Conservation (phyloP, 2,888 invertebrate species). For the Chloromyia formosa region DNA sequence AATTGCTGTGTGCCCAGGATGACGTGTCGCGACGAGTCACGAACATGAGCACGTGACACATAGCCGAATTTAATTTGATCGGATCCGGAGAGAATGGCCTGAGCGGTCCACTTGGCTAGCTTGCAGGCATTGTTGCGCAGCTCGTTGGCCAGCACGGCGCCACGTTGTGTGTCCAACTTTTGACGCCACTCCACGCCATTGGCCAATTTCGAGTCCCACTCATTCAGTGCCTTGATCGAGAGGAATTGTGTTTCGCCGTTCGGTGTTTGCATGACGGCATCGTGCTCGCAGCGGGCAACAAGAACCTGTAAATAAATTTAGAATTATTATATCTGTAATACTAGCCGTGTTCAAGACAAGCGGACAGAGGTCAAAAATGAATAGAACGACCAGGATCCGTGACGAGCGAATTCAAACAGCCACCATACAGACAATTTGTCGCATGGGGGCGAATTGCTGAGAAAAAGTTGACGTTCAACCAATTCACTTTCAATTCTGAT, state of each 20-base stretch:
- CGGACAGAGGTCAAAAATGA: too few relatives aligned
- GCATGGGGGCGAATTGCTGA: too few relatives aligned
- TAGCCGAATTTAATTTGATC: slow-evolving; percentile 99
- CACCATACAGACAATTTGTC: too few relatives aligned
- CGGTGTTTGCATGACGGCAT: slow-evolving; percentile 89
- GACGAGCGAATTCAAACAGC: too few relatives aligned
- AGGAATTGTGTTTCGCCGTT: slow-evolving; percentile 91
- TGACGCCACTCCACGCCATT: slow-evolving; percentile 99
- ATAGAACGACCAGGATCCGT: too few relatives aligned
- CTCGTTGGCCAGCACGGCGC: slow-evolving; percentile 98
- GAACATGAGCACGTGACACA: slow-evolving; percentile 93
- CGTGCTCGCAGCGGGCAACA: slow-evolving; percentile 95
- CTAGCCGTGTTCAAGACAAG: too few relatives aligned
- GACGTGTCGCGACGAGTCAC: slow-evolving; percentile 95
- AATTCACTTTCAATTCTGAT: too few relatives aligned
- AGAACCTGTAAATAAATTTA: slow-evolving; percentile 67
- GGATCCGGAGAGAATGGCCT: slow-evolving; percentile 92
- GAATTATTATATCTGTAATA: not conserved
- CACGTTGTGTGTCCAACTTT: slow-evolving; percentile 96
- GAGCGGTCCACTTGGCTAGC: slow-evolving; percentile 98
- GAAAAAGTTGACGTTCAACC: too few relatives aligned
- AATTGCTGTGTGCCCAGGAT: slow-evolving; percentile 98
- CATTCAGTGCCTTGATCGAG: slow-evolving; percentile 96
- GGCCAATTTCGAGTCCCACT: slow-evolving; percentile 97
- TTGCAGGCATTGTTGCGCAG: slow-evolving; percentile 99